Evolutionary conservation across 1,140 invertebrate species (phyloP), one percentile per base, ranked within the genome.

Genomic region (Paraescarpia echinospica): DNA sequence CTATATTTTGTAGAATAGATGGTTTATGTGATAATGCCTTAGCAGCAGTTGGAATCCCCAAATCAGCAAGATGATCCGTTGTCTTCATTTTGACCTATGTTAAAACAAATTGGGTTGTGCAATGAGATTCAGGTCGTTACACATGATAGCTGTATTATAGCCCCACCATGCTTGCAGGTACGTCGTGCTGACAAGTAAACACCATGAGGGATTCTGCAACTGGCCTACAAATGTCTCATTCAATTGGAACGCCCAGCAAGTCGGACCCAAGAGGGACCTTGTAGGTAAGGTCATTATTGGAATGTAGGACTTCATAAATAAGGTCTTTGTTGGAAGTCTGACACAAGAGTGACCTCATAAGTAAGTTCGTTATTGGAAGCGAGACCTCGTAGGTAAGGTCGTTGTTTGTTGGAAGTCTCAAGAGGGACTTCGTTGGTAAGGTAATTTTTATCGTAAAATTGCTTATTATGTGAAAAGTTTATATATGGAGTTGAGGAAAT

Each of bases 191-290:
- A 95, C 94, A 18, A 94, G 94, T 89, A 96, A 96, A 92, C 95
- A 96, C 91, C 95, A 95, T 94, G 95, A 96, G 93, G 95, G 95
- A 14, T 96, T 94, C 93, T 94, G 94, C 33, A 95, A 95, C 91
- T 96, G 95, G 95, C 94, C 94, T 14, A 95, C 95, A 31, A 95
- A 95, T 9, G 93, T 94, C 88, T 95, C 95, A 18, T 96, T 94
- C 88, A 96, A 95, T 93, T 96, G 95, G 95, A 96, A 96, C 93
- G 94, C 95, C 35, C 93, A 94, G 89, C 94, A 94, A 93, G 95
- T 96, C 34, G 95, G 95, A 31, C 95, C 95, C 8, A 94, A 94
- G 34, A 92, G 94, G 93, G 95, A 96, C 93, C 92, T 96, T 35
- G 94, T 96, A 34, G 95, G 94, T 95, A 94, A 93, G 93, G 59